Percentiles rank a stretch among this genome's conserved stretches.
phyloP scores from a whole-genome alignment of 2,888 invertebrate genomes.

The Cistogaster globosa region DNA sequence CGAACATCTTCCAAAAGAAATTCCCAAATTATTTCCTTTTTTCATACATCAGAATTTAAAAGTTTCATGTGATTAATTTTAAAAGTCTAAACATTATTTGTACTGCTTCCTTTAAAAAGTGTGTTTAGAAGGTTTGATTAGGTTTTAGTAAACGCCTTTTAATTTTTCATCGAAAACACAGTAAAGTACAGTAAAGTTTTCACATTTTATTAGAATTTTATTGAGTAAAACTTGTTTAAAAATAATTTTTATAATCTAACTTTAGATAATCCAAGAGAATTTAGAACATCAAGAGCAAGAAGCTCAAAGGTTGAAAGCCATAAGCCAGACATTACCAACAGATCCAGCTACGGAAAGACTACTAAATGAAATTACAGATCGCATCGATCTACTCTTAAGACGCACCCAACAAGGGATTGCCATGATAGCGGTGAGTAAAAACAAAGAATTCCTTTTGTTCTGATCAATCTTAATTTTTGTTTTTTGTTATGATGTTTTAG shows the following conservation, averaged over 20 bases:
- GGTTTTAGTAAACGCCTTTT: too few species aligned
- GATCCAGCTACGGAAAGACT: conserved; percentile 85
- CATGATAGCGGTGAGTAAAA: conserved; percentile 82
- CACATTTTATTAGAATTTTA: not conserved
- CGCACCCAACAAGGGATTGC: conserved; percentile 88
- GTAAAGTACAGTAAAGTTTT: too few species aligned
- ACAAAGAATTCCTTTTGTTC: not conserved
- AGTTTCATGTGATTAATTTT: too few species aligned
- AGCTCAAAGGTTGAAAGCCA: conserved; percentile 86
- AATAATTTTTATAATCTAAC: not conserved
- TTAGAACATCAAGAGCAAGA: conserved; percentile 88
- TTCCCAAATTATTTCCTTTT: too few species aligned
- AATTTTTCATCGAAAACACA: too few species aligned
- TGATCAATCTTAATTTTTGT: not conserved
- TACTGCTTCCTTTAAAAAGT: too few species aligned
- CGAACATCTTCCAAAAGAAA: too few species aligned
- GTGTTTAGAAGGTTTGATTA: too few species aligned
- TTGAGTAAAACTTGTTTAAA: not conserved
- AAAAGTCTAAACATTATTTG: too few species aligned
- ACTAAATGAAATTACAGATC: conserved; percentile 84
- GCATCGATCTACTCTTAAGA: conserved; percentile 86
- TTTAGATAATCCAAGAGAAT: conserved; percentile 88
- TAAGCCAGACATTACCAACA: conserved; percentile 86
- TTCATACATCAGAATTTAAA: too few species aligned
- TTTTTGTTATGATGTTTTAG: conserved; percentile 77